phyloP scores from a whole-genome alignment of 2,888 invertebrate genomes.

The Habrosyne pyritoides region DNA sequence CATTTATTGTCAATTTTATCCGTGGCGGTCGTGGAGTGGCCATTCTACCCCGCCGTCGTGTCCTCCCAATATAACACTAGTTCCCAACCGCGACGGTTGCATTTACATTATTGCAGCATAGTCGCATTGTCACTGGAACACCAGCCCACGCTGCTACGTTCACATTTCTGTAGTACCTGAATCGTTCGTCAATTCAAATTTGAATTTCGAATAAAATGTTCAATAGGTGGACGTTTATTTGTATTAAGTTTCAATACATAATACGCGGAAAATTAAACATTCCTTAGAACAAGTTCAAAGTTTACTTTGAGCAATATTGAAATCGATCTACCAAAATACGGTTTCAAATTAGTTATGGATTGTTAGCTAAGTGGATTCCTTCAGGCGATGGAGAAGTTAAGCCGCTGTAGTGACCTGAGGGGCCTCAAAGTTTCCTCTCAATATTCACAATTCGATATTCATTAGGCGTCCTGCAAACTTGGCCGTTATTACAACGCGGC shows the following conservation, averaged over 20 bases:
- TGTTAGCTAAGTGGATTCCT: conserved; percentile 56
- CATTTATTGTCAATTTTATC: conserved; percentile 74
- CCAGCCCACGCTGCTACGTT: conserved; percentile 53
- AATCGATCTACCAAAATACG: neutral
- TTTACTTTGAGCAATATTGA: neutral
- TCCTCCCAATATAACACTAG: conserved; percentile 15
- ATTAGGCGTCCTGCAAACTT: conserved; percentile 57
- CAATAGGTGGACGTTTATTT: neutral
- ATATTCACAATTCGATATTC: conserved; percentile 70
- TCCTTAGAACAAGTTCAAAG: neutral
- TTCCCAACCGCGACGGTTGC: conserved; percentile 18
- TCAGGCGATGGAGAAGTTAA: conserved; percentile 45
- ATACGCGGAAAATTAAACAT: neutral
- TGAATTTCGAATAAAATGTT: neutral
- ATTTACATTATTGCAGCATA: conserved; percentile 31
- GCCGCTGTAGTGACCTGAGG: conserved; percentile 13
- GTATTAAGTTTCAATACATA: neutral
- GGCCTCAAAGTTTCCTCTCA: conserved; percentile 43
- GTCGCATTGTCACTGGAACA: conserved; percentile 55
- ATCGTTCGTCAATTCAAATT: conserved; percentile 29
- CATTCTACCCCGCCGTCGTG: conserved; percentile 9
- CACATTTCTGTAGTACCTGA: conserved; percentile 55
- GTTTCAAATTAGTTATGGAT: conserved; percentile 1
- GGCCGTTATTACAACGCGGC: conserved; percentile 54
- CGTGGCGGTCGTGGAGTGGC: conserved; percentile 60